Base-by-base conservation (phyloP, 2,888 invertebrate genomes). In the Euclidia mi region DNA sequence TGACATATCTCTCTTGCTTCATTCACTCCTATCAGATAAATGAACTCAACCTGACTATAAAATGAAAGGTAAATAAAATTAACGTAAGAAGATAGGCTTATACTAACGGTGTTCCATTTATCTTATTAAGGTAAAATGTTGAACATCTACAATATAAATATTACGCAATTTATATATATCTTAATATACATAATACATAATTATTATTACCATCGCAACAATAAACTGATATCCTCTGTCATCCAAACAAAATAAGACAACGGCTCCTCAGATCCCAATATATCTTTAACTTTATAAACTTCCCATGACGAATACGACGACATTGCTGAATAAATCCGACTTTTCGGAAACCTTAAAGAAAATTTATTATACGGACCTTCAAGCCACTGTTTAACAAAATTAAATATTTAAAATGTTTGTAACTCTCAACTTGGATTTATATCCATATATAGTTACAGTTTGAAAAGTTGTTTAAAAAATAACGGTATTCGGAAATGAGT, bases 301-400 rank as follows among this genome's bases (percentile, higher is more conserved):
- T 76, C 74, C 65, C 61, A 67, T 65, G 75, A 69, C 59, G 63
- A 74, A 67, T 65, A 64, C 35, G 71, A 71, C 48, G 74, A 78
- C 71, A 65, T 50, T 59, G 51, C 29, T 62, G 61, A 78, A 79
- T 81, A 82, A 79, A 78, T 65, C 58, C 62, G 75, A 76, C 66
- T 42, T 77, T 72, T 69, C 56, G 64, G 40, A 76, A 86, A 84
- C 76, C 82, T 82, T 80, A 78, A 74, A 78, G 74, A 82, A 79
- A 78, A 87, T 89, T 89, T 85, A 88, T 88, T 81, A 81, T 76
- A 67, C 68, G 71, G 77, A 76, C 78, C 80, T 79, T 80, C 79
- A 73, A 73, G 81, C 76, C 78, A 80, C 79, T 82, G 86, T 82
- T 83, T 79, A 78, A 79, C 74, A 56, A 76, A 79, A 81, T 82